Evolutionary conservation across 2,797 vertebrate species (phyloP), one percentile per base, ranked within the genome.

Genomic region (Coregonus ussuriensis): DNA sequence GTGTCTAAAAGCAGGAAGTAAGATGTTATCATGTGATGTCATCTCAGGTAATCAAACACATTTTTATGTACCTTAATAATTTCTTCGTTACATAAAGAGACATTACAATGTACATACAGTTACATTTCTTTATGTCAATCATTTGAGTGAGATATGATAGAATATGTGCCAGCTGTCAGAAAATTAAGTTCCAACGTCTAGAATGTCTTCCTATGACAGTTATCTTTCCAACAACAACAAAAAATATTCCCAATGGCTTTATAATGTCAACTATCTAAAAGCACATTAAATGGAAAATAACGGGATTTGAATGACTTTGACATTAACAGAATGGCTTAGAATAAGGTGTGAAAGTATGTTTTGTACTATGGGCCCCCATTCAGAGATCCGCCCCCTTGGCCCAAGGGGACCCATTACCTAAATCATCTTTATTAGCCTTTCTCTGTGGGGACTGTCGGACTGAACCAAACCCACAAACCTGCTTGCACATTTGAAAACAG

Each of bases 341-440:
- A 83, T 52, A 66, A 51, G 14, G 82, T 68, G 81, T 76, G 73
- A 81, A 82, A 76, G 72, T 70, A 41, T 68, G 52, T 77, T 84
- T 83, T 81, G 71, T n/a, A 18, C 35, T 13, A 16, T 4, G 25
- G 51, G 16, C 18, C 29, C 78, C 66, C 77, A 74, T 82, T 81
- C 13, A 51, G 83, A 79, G 79, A 79, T 77, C 33, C n/a, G 81
- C 81, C 78, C 85, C 81, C 65, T 63, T 65, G 75, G 86, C 88
- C 83, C 79, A 85, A 89, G 87, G 91, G 91, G 91, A 88, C 91
- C 88, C 85, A 92, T 93, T 91, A 94, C 91, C 92, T 91, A 92
- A 94, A 95, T 93, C 87, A 91, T 89, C 85, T 86, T 91, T 85
- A 94, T 94, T 93, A 94, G 91, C 72, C 59, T 63, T 88, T 89